Evolutionary conservation across 2,797 vertebrate species (phyloP).

Genomic region (Sebastes paucispinis): DNA sequence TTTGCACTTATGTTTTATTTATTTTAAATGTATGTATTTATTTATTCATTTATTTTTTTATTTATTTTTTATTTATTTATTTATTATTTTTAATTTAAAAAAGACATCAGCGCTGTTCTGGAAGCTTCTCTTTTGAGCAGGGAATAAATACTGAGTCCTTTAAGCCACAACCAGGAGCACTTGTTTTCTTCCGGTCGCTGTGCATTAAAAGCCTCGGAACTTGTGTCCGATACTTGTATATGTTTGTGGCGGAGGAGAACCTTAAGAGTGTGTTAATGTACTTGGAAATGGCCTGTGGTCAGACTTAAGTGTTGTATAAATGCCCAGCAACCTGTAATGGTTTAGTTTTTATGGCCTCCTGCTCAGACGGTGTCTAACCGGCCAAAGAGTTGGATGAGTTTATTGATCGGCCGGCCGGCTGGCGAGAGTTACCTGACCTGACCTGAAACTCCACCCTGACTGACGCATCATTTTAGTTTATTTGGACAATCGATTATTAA

Average conservation of each 20-base stretch:
- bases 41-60: too few relatives aligned
- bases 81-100: too few relatives aligned
- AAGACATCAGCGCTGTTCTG: background rate
- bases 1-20: too few relatives aligned
- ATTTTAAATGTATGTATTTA: too few relatives aligned
- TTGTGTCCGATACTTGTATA: background rate
- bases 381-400: conserved; percentile 17
- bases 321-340: conserved; percentile 26
- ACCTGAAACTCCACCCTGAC: background rate
- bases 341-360: conserved; percentile 1
- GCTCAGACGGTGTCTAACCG: background rate
- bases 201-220: conserved; percentile 32
- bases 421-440: background rate
- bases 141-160: background rate
- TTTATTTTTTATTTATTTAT: too few relatives aligned
- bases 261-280: conserved; percentile 23
- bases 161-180: background rate
- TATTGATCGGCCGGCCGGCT: background rate
- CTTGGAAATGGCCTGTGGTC: conserved; percentile 18
- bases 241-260: background rate
- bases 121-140: background rate
- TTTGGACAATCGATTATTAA: too few relatives aligned
- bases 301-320: conserved; percentile 34
- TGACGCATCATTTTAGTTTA: too few relatives aligned
- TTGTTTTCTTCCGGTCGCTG: conserved; percentile 12